Percentiles rank a stretch among this genome's conserved stretches.
Evolutionary conservation across 2,113 vertebrate genomes (phyloP).

Genomic region (Chloebia gouldiae): DNA sequence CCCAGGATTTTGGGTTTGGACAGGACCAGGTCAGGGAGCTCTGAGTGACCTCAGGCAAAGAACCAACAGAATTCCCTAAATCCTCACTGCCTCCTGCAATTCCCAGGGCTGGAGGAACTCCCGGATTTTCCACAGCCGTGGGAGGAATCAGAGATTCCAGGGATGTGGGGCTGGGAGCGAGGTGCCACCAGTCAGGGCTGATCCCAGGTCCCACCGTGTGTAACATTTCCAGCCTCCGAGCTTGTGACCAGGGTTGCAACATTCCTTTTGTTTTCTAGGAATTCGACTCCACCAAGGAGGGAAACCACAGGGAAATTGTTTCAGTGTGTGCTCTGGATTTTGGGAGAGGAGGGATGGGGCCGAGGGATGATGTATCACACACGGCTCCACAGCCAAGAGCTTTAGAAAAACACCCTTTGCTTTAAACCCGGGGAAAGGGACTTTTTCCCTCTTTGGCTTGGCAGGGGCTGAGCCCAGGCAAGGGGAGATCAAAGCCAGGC

Average conservation of each 20-base stretch:
- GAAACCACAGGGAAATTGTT: constrained; percentile 73
- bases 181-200: background rate
- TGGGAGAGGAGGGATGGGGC: constrained; percentile 45
- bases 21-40: background rate
- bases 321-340: constrained; percentile 54
- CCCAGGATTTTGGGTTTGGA: background rate
- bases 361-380: constrained; percentile 44
- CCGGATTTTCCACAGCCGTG: accelerated
- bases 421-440: constrained; percentile 14
- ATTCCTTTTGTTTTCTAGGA: constrained; percentile 75
- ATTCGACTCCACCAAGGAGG: constrained; percentile 69
- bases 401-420: background rate
- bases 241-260: constrained; percentile 21
- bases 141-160: accelerated
- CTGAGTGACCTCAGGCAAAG: background rate
- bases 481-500: constrained; percentile 55
- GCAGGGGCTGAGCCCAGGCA: constrained; percentile 37
- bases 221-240: background rate
- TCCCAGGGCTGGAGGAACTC: background rate
- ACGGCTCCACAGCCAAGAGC: constrained; percentile 14
- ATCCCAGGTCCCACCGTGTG: background rate
- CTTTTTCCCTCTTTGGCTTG: constrained; percentile 39
- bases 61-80: background rate
- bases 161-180: accelerated
- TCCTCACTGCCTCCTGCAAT: background rate